Evolutionary conservation across 2,888 invertebrate species (phyloP), one percentile per base, ranked within the genome.

Genomic region (Athripsodes cinereus): DNA sequence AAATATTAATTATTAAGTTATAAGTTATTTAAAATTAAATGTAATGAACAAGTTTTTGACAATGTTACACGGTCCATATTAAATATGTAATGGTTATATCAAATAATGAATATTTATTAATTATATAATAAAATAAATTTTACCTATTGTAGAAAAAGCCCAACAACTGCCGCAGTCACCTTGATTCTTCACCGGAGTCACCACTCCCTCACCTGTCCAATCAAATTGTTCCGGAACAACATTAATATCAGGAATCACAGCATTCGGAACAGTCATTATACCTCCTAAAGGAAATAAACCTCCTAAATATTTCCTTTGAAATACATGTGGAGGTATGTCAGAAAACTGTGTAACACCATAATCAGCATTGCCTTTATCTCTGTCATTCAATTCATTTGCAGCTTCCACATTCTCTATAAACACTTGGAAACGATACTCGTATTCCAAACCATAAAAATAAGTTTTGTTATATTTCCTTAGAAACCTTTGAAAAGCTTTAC

Each of bases 91-190:
- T n/a, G n/a, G n/a, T n/a, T n/a, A n/a, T n/a, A n/a, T n/a, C n/a
- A n/a, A n/a, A n/a, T n/a, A n/a, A n/a, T n/a, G n/a, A n/a, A n/a
- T n/a, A n/a, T n/a, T n/a, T n/a, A n/a, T n/a, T n/a, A n/a, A n/a
- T n/a, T n/a, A n/a, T n/a, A n/a, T n/a, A n/a, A n/a, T n/a, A n/a
- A n/a, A n/a, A n/a, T n/a, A n/a, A n/a, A n/a, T n/a, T 10, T 26
- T 66, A 72, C 98, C 98, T 62, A 95, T 96, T 1, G 92, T 92
- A 66, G 95, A 93, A 72, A 97, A 97, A 0, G 96, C 96, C 96
- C 96, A 97, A 70, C 95, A 94, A 26, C 92, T 93, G 19, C 94
- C 94, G 68, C 95, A 95, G 10, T 73, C 72, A 1, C 91, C 92
- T 73, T 96, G 96, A 75, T 96, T 82, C 72, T 96, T 96, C 0